Evolutionary conservation across 2,888 invertebrate species (phyloP).

Genomic region (Epistrophella euchroma): DNA sequence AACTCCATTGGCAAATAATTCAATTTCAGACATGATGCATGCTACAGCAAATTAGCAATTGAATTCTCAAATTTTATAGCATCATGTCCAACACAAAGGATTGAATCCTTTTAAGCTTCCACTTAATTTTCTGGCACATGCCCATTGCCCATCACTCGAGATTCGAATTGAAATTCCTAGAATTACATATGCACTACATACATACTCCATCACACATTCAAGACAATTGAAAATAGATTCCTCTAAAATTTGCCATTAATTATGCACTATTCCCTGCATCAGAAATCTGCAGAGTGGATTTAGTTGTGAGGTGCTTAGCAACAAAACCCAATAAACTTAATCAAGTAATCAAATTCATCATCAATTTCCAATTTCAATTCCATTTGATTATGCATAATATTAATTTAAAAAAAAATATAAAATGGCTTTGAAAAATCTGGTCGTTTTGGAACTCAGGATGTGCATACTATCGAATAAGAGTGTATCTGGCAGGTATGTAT

Average conservation of each 20-base stretch:
- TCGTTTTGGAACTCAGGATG: slow-evolving; percentile 3
- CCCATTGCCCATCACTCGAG: neutral
- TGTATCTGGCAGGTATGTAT: neutral
- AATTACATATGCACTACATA: neutral
- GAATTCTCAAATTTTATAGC: slow-evolving; percentile 23
- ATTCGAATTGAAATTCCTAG: neutral
- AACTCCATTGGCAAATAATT: neutral
- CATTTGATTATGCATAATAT: slow-evolving; percentile 47
- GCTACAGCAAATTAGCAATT: slow-evolving; percentile 27
- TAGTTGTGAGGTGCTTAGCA: slow-evolving; percentile 36
- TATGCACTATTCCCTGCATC: slow-evolving; percentile 55
- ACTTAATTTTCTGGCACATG: slow-evolving; percentile 54
- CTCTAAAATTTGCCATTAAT: slow-evolving; percentile 63
- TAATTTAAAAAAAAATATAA: slow-evolving; percentile 45
- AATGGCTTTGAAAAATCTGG: slow-evolving; percentile 6
- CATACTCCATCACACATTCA: neutral
- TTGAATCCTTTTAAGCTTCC: slow-evolving; percentile 50
- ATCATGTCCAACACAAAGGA: slow-evolving; percentile 33
- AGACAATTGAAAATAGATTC: slow-evolving; percentile 60
- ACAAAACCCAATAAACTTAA: slow-evolving; percentile 50
- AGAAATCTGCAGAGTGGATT: slow-evolving; percentile 4
- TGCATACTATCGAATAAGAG: neutral
- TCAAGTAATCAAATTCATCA: slow-evolving; percentile 72
- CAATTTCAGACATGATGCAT: neutral
- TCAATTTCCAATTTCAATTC: slow-evolving; percentile 45